Conservation (phyloP, 1,140 invertebrate species). For the Antheraea pernyi region DNA sequence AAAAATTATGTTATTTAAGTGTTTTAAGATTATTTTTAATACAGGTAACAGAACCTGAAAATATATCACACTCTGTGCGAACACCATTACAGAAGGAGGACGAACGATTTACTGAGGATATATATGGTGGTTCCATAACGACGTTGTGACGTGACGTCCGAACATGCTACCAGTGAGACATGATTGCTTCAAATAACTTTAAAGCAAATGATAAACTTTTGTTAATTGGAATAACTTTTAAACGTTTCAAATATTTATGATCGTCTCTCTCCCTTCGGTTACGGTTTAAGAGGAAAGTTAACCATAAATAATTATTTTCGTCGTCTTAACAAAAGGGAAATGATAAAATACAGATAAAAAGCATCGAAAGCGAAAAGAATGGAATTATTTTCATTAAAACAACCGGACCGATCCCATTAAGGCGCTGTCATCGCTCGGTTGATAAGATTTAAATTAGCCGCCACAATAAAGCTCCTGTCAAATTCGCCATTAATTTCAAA, state of each 20-base stretch:
- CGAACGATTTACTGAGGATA: too few species aligned
- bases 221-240: neutral
- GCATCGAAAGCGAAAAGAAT: slow-evolving; percentile 48
- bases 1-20: too few species aligned
- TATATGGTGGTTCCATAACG: too few species aligned
- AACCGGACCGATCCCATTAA: slow-evolving; percentile 70
- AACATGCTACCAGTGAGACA: too few species aligned
- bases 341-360: slow-evolving; percentile 35
- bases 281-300: neutral
- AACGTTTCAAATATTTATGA: neutral
- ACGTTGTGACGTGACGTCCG: too few species aligned
- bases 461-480: slow-evolving; percentile 76
- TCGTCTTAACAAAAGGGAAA: slow-evolving; percentile 32
- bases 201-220: too few species aligned
- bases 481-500: slow-evolving; percentile 77
- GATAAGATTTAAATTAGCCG: slow-evolving; percentile 77
- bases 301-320: neutral
- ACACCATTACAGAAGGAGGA: too few species aligned
- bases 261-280: neutral
- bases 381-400: slow-evolving; percentile 63
- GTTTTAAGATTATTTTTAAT: too few species aligned
- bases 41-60: too few species aligned
- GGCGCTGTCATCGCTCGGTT: slow-evolving; percentile 70
- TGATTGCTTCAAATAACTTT: too few species aligned
- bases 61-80: too few species aligned